These are phyloP conservation scores for Lysandra coridon DNA, from an alignment of 2,888 invertebrate species.

Conservation along the genomic window DNA sequence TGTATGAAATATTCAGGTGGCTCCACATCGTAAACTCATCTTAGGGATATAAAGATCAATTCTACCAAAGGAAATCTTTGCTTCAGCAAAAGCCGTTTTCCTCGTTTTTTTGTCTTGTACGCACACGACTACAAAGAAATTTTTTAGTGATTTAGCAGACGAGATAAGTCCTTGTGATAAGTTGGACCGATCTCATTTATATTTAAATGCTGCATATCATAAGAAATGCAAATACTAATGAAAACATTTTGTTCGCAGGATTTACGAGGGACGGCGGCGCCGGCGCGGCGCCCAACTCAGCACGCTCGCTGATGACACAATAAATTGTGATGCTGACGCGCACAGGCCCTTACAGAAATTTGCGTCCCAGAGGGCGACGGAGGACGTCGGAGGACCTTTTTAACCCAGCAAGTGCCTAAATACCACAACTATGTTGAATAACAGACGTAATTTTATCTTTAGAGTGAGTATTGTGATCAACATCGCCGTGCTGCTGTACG, in stretches of 20 bases:
- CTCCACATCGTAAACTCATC: no score
- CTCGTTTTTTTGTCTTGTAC: no score
- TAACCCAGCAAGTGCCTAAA: conserved; percentile 70
- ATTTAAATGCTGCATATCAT: conserved; percentile 4
- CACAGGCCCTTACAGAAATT: conserved; percentile 73
- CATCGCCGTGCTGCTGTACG: conserved; percentile 85
- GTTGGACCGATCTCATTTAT: not conserved
- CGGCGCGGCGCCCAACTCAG: conserved; percentile 61
- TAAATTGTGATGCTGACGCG: conserved; percentile 79
- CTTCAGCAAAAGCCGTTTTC: no score
- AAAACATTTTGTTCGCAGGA: conserved; percentile 59
- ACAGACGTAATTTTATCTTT: conserved; percentile 85
- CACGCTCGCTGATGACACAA: conserved; percentile 68
- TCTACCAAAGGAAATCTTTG: no score
- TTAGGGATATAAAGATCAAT: no score
- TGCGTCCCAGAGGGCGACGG: conserved; percentile 80
- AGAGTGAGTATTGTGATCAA: conserved; percentile 88
- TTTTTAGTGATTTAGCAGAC: not conserved
- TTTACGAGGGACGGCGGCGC: conserved; percentile 56
- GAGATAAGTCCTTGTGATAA: not conserved
- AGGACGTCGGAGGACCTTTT: conserved; percentile 70
- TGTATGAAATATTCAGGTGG: no score
- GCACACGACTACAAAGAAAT: not conserved
- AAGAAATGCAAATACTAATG: conserved; percentile 36
- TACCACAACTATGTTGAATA: conserved; percentile 65